Evolutionary conservation across 2,797 vertebrate genomes (phyloP), one percentile per base, ranked within the genome.

Genomic region (Dallia pectoralis): DNA sequence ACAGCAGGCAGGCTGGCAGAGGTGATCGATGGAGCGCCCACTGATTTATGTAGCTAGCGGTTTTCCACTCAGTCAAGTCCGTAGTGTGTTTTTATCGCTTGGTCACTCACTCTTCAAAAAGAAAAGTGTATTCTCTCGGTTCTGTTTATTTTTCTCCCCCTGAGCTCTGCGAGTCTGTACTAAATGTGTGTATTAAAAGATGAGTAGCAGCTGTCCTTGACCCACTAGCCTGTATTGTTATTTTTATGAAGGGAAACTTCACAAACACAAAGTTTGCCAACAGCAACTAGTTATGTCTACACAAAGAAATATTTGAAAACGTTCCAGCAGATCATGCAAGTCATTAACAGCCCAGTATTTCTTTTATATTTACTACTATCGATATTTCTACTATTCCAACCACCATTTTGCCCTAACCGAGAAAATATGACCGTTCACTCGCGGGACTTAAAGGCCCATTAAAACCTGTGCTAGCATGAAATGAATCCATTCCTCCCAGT

Each of bases 1-100:
- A 32, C 62, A 29, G 27, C 30, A 29, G 30, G 27, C 62, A 63
- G 62, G 29, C 61, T 30, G 61, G 62, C 0, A 30, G 15, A 33
- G 62, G 8, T 32, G 62, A 63, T 63, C 62, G 29, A 63, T 63
- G 27, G 29, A 33, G 62, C 62, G 29, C 62, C 62, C 30, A 63
- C 62, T 30, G 62, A 33, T 29, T 63, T 63, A 63, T 63, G 30
- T 29, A 63, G 61, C 61, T 16, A 30, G 61, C 61, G 16, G 15
- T 30, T 16, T 18, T 29, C 61, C 29, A 29, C 61, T 30, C 18
- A 63, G 62, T 63, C 62, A 32, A 32, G 29, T 63, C 61, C 16
- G 1, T 29, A 63, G 29, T 8, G 16, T 63, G 27, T 63, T 63
- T 16, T 19, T n/a, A n/a, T n/a, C 8, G 8, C 29, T 18, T 7